Conservation (phyloP, 2,113 vertebrate genomes). For the Gadus chalcogrammus region DNA sequence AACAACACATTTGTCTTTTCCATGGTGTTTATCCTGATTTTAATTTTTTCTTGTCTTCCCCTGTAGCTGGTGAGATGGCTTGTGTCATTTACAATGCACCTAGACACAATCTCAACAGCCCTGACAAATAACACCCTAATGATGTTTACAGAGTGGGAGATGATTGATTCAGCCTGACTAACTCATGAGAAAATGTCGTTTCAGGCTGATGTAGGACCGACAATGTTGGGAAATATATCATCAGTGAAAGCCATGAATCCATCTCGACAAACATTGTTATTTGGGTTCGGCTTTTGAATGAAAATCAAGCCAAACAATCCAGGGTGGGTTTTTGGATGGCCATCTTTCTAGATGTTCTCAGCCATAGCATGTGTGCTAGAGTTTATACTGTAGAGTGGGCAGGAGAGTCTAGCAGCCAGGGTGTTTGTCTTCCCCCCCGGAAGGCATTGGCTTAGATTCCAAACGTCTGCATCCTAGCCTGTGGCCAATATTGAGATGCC, state of each 20-base stretch:
- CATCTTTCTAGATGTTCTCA: no score
- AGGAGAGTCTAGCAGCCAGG: no score
- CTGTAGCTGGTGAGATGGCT: constrained; percentile 14
- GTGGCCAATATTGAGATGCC: no score
- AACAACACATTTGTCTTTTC: not conserved
- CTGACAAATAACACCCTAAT: constrained; percentile 52
- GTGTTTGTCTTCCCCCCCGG: no score
- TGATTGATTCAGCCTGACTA: constrained; percentile 51
- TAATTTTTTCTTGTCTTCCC: not conserved
- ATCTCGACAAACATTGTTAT: constrained; percentile 41
- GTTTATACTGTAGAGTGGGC: no score
- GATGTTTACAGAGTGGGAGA: constrained; percentile 53
- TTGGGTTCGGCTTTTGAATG: constrained; percentile 9
- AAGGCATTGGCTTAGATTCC: no score
- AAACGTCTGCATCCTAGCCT: no score
- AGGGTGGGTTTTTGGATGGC: no score
- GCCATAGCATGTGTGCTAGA: no score
- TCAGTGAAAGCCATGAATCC: constrained; percentile 27
- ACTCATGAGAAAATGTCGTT: constrained; percentile 52
- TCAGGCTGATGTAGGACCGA: constrained; percentile 30
- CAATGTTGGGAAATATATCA: constrained; percentile 41
- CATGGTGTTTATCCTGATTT: not conserved
- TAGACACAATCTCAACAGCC: constrained; percentile 33
- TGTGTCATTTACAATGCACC: constrained; percentile 26
- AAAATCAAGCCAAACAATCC: not conserved